phyloP scores from a whole-genome alignment of 2,888 invertebrate species.

The Hyalella azteca region DNA sequence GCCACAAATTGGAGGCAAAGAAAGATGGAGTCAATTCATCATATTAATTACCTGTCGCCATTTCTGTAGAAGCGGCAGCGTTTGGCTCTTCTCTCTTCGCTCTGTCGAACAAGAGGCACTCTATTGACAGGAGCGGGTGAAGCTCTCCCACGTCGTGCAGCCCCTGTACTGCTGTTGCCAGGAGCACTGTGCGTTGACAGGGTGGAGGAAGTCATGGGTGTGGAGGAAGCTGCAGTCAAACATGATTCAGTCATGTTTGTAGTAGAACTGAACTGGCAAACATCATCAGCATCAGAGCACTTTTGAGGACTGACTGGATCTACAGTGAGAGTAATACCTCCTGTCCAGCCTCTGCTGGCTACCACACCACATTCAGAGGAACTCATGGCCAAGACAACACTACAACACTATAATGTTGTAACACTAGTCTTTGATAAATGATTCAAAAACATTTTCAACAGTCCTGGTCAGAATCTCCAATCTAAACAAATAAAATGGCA shows the following conservation, averaged over 20 bases:
- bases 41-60: conserved; percentile 45
- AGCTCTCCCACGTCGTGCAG: conserved; percentile 43
- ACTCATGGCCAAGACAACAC: no score
- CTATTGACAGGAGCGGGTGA: conserved; percentile 47
- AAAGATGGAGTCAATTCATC: no score
- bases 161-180: conserved; percentile 1
- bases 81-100: conserved; percentile 54
- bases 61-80: conserved; percentile 55
- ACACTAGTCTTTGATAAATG: no score
- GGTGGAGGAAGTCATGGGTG: conserved; percentile 8
- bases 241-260: not conserved
- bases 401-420: no score
- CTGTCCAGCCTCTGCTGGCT: conserved; percentile 18
- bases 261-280: not conserved
- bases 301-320: not conserved
- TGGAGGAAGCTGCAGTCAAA: conserved; percentile 13
- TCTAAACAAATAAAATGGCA: no score
- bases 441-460: no score
- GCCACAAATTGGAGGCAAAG: no score
- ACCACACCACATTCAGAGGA: conserved; percentile 19
- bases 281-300: not conserved
- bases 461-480: no score
- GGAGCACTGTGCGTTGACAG: conserved; percentile 31
- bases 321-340: conserved; percentile 21
- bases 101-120: conserved; percentile 47